A percentile compares a stretch with the other conserved stretches of the same genome.
phyloP scores from a whole-genome alignment of 2,888 invertebrate species.

The Xestia xanthographa region DNA sequence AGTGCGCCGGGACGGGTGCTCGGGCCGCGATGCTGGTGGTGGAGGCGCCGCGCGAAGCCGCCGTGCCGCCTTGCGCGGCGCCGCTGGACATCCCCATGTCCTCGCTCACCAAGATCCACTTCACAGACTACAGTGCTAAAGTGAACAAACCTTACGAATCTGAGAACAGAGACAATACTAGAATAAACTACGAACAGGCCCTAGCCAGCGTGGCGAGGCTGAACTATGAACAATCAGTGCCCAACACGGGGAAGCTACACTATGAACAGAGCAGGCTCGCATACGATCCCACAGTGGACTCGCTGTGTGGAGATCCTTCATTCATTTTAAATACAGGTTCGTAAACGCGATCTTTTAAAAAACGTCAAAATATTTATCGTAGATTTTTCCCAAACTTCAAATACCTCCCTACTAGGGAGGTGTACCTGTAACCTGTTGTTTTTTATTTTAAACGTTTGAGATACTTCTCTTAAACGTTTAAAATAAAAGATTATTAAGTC shows the following conservation, averaged over 20 bases:
- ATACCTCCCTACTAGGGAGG: not conserved
- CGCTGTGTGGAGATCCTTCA: slow-evolving; percentile 81
- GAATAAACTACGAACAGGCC: slow-evolving; percentile 84
- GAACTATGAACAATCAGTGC: slow-evolving; percentile 83
- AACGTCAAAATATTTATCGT: not conserved
- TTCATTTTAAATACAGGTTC: slow-evolving; percentile 84
- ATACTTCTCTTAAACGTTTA: not conserved
- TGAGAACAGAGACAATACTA: slow-evolving; percentile 80
- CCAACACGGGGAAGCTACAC: slow-evolving; percentile 78
- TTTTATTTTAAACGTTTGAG: too few species aligned
- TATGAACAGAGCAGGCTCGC: slow-evolving; percentile 86
- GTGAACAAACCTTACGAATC: slow-evolving; percentile 83
- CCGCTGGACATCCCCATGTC: slow-evolving; percentile 87
- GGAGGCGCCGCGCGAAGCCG: slow-evolving; percentile 94
- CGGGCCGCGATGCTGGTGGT: slow-evolving; percentile 94
- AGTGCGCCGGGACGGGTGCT: slow-evolving; percentile 81
- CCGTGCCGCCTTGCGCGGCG: slow-evolving; percentile 90
- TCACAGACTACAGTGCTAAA: slow-evolving; percentile 89
- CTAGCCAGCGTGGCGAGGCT: slow-evolving; percentile 82
- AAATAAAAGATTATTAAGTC: not conserved
- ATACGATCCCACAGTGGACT: slow-evolving; percentile 83
- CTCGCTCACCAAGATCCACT: slow-evolving; percentile 85
- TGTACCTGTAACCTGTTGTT: too few species aligned
- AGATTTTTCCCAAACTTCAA: not conserved
- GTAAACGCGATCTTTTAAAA: slow-evolving; percentile 41